These are phyloP conservation scores for Cecidostiba fungosa DNA, from an alignment of 2,888 invertebrate genomes.

Conservation along the genomic window DNA sequence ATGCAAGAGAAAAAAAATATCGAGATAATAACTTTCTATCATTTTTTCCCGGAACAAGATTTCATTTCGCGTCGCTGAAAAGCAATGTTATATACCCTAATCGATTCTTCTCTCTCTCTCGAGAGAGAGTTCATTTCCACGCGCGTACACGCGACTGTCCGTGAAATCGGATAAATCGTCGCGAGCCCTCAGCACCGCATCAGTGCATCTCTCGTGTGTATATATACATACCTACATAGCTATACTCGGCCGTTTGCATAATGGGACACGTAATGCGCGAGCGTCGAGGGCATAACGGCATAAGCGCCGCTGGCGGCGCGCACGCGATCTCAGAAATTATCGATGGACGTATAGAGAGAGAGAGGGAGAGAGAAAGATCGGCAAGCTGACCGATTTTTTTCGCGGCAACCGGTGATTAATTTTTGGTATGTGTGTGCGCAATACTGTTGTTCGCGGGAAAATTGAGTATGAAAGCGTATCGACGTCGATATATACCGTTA, in stretches of 20 bases:
- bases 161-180: conserved; percentile 19
- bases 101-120: background rate
- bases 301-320: background rate
- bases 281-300: background rate
- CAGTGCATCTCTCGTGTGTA: background rate
- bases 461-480: background rate
- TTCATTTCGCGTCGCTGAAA: background rate
- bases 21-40: background rate
- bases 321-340: background rate
- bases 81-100: background rate
- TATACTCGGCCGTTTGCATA: conserved; percentile 4
- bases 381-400: background rate
- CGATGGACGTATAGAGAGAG: background rate
- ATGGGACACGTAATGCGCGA: background rate
- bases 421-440: background rate
- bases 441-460: background rate
- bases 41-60: background rate
- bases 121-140: background rate
- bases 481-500: background rate
- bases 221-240: no score
- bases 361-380: background rate
- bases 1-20: background rate
- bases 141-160: background rate
- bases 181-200: background rate
- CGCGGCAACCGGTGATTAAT: background rate